These are phyloP conservation scores for Cephus rjabovi DNA, from an alignment of 2,888 invertebrate species.

Conservation along the genomic window DNA sequence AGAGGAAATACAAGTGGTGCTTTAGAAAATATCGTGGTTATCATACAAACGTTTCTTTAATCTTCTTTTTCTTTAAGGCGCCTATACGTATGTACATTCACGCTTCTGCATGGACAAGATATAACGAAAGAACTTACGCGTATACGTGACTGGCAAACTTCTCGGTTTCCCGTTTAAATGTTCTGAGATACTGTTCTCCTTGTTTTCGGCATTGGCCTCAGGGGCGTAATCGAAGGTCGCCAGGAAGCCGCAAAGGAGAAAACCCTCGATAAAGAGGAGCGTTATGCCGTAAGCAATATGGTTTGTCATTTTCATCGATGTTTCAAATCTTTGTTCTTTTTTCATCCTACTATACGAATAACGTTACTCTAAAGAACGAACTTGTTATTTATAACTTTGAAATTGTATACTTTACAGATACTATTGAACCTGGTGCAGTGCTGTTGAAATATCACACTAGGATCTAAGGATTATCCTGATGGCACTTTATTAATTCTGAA, in stretches of 20 bases:
- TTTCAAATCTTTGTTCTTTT: background rate
- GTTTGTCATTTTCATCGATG: constrained; percentile 27
- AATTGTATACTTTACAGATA: background rate
- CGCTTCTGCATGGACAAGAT: background rate
- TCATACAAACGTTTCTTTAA: background rate
- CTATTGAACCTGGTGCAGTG: background rate
- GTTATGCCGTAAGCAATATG: constrained; percentile 47
- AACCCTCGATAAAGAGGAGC: constrained; percentile 61
- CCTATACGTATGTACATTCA: constrained; percentile 1
- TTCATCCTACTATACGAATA: background rate
- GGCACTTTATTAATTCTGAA: background rate
- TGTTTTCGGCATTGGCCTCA: constrained; percentile 64
- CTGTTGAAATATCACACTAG: background rate
- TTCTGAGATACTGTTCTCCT: constrained; percentile 60
- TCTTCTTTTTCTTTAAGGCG: background rate
- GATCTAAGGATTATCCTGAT: background rate
- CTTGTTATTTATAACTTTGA: background rate
- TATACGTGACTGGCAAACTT: constrained; percentile 49
- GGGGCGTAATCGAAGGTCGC: constrained; percentile 65
- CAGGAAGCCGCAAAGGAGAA: constrained; percentile 63
- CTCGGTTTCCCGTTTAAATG: constrained; percentile 55
- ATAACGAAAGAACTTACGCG: constrained; percentile 48
- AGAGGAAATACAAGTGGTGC: background rate
- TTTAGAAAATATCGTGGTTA: background rate
- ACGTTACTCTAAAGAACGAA: background rate